Evolutionary conservation across 2,113 vertebrate genomes (phyloP), one percentile per base, ranked within the genome.

Genomic region (Dicentrarchus labrax): DNA sequence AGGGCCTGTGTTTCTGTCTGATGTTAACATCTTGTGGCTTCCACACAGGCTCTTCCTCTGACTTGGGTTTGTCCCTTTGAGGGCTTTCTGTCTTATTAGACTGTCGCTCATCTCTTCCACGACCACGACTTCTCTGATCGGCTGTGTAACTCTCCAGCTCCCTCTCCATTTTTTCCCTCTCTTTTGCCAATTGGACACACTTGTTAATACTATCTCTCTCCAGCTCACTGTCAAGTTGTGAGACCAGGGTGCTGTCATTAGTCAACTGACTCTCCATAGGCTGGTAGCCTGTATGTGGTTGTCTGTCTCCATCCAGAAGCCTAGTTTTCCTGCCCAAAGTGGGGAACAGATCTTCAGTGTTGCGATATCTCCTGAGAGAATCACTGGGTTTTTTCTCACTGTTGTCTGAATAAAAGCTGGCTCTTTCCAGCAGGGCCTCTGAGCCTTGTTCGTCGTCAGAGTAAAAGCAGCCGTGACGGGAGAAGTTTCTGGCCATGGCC

Each of bases 391-490:
- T 94, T 59, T 88, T 95, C 86, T 96, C 94, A 4, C 92, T 93
- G 85, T 83, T 93, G 88, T 96, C 94, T 4, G 95, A 96, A 82
- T 95, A 94, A 75, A 95, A 95, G 84, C 94, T 95, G 56, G 90
- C 91, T 90, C 89, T 92, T 69, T 95, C 94, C 62, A 95, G 76
- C 2, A 95, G 92, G 21, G 90, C 91, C 61, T 94, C 93, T 1
- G 95, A 92, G 57, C 94, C 88, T 69, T 93, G 94, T 54, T 95
- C 95, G 3, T 95, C 95, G 9, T 96, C 95, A 5, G 94, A 95
- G 65, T 95, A 93, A 88, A 96, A 96, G 86, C 95, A 96, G 68
- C 95, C 94, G 36, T 94, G 95, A 21, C 93, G 95, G 24, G 95
- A 95, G 64, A 96, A 93, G 86, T 95, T 95, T 74, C 91, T 93